phyloP scores from a whole-genome alignment of 2,113 vertebrate genomes.

The Peromyscus maniculatus region DNA sequence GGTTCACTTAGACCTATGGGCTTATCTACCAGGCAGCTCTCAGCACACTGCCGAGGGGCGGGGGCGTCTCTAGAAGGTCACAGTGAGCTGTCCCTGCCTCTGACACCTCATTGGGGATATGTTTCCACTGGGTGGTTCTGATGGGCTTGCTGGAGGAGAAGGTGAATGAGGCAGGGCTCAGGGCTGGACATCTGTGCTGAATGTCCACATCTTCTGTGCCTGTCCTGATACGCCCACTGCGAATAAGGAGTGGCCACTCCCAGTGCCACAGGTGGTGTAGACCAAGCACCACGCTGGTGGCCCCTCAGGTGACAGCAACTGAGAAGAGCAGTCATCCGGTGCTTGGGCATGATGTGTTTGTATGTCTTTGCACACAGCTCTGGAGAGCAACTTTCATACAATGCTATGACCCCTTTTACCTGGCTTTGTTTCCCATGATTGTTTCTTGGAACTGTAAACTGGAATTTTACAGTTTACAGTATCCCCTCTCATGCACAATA shows the following conservation, averaged over 20 bases:
- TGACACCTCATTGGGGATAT: not conserved
- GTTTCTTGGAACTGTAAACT: not conserved
- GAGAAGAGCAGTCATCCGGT: not conserved
- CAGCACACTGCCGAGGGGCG: fast-evolving
- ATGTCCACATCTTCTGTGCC: fast-evolving
- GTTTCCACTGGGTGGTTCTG: not conserved
- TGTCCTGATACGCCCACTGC: not conserved
- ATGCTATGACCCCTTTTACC: not conserved
- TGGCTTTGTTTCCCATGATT: not conserved
- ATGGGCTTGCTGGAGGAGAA: not conserved
- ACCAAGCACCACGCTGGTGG: not conserved
- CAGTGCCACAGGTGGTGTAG: not conserved
- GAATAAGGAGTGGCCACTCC: not conserved
- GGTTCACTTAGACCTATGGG: not conserved
- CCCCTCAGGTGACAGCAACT: not conserved
- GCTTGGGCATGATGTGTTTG: fast-evolving
- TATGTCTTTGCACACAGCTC: fast-evolving
- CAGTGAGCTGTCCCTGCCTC: not conserved
- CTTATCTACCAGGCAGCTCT: not conserved
- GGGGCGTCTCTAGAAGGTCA: not conserved
- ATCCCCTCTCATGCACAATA: not conserved
- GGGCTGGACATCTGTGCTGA: fast-evolving
- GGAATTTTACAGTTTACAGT: no score
- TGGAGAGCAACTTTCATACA: no score
- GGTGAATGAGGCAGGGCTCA: fast-evolving